Evolutionary conservation across 2,113 vertebrate species (phyloP), one percentile per base, ranked within the genome.

Genomic region (Tiliqua scincoides): DNA sequence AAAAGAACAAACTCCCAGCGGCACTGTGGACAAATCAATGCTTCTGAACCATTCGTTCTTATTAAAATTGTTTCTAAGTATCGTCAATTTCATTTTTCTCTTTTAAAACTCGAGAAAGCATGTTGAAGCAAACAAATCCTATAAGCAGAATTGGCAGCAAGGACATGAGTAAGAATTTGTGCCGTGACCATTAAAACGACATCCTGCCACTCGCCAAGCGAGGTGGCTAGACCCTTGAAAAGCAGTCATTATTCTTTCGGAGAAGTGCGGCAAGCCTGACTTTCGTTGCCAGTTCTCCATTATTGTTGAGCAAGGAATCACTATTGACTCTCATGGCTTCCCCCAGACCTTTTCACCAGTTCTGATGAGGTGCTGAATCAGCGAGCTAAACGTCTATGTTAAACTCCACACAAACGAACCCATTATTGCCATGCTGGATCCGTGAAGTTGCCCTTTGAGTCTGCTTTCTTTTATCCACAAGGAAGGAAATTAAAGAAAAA

Each of bases 401-500:
- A n/a, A n/a, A 65, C n/a, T 2, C 32, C 15, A 7, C 48, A 57
- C n/a, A 43, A 78, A 80, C 1, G 18, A 20, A 90, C 1, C 2
- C 0, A 18, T 59, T 30, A 84, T 11, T n/a, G 25, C 84, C 70
- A 88, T 68, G 83, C 54, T 25, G 4, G 14, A 79, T 40, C 1
- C 54, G 75, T 85, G n/a, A 1, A 40, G 83, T 86, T 82, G 2
- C 15, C 71, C 20, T 21, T 23, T 84, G 80, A 0, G 0, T 17
- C 17, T 2, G 0, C 88, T 90, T 83, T 78, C 40, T 73, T 84
- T 86, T 65, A 79, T 67, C 70, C 61, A 14, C 77, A 7, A 74
- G 77, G 40, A 54, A 86, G 68, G 77, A 86, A 86, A 70, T 80
- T 73, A 71, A 85, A 80, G 30, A 32, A 54, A 86, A 92, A 77